These are phyloP conservation scores for Nezara viridula DNA, from an alignment of 2,888 invertebrate genomes.

Conservation along the genomic window DNA sequence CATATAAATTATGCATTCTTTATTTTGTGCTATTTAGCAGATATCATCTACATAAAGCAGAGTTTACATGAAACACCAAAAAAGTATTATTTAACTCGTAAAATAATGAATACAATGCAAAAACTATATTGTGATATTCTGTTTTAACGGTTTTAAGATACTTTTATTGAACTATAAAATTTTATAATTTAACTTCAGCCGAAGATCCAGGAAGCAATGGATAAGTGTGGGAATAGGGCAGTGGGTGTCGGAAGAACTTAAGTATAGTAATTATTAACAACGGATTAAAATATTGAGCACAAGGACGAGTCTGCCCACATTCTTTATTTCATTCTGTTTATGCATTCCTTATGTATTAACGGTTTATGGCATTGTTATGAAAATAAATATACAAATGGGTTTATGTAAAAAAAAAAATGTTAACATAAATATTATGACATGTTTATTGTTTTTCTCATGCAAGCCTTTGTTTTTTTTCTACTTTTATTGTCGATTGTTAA, in stretches of 20 bases:
- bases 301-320: background rate
- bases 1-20: no score
- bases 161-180: background rate
- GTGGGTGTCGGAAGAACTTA: background rate
- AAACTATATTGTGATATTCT: background rate
- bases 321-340: background rate
- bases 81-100: background rate
- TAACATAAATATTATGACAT: background rate
- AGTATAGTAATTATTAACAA: background rate
- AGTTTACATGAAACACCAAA: no score
- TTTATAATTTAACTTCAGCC: background rate
- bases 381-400: background rate
- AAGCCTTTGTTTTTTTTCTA: no score
- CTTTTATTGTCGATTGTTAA: no score
- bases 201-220: background rate
- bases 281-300: background rate
- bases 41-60: no score
- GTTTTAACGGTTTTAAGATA: background rate
- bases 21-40: no score
- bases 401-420: background rate
- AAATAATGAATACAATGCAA: no score
- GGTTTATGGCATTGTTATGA: background rate
- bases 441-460: background rate
- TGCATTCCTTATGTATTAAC: background rate
- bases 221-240: background rate